Percentiles rank a stretch among this genome's conserved stretches.
Conservation (phyloP, 2,113 vertebrate genomes). For the Psittacula cyanocephala region DNA sequence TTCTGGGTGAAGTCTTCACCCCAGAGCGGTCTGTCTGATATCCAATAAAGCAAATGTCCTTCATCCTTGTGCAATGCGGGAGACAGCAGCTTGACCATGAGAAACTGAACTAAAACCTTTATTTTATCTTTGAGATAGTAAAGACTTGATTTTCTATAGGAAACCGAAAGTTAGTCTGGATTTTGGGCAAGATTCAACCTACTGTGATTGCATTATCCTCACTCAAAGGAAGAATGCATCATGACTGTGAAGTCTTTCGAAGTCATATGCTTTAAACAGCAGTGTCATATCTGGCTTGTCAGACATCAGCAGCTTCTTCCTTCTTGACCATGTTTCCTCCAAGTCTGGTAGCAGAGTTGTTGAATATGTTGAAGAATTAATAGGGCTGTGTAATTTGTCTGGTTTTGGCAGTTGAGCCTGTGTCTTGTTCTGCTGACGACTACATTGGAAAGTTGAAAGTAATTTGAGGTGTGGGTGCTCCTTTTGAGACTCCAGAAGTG, state of each 20-base stretch:
- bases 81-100: not conserved
- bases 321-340: not conserved
- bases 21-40: not conserved
- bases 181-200: not conserved
- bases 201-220: not conserved
- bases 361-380: not conserved
- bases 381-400: not conserved
- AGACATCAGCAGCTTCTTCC: not conserved
- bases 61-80: not conserved
- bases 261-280: not conserved
- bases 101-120: not conserved
- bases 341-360: not conserved
- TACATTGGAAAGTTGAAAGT: not conserved
- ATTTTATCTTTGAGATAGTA: not conserved
- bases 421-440: not conserved
- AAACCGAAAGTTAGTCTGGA: not conserved
- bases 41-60: not conserved
- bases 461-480: not conserved
- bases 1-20: not conserved
- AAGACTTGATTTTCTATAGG: not conserved
- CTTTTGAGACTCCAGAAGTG: not conserved
- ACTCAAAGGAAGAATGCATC: not conserved
- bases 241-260: not conserved
- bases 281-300: not conserved
- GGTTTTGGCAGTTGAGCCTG: not conserved